A percentile compares a stretch with the other conserved stretches of the same genome.
These are phyloP conservation scores for Eurystomus gularis DNA, from an alignment of 2,113 vertebrate genomes.

Conservation along the genomic window DNA sequence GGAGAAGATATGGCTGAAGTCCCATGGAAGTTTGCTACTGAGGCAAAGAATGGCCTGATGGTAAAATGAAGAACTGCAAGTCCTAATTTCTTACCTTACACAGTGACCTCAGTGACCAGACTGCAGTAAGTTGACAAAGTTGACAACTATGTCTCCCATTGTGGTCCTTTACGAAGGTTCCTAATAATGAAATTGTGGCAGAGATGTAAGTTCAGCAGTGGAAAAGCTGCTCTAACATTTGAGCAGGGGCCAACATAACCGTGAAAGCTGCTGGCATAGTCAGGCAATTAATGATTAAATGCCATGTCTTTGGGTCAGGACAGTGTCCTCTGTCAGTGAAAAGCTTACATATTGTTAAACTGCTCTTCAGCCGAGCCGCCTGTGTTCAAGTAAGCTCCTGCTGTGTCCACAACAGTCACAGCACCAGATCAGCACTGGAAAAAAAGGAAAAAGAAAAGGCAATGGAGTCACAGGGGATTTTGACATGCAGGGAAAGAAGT, in stretches of 20 bases:
- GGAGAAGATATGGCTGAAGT: background rate
- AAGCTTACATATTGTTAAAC: background rate
- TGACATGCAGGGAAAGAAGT: background rate
- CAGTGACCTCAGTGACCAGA: background rate
- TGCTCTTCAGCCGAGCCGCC: background rate
- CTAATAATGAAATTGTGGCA: fast-evolving
- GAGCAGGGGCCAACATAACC: background rate
- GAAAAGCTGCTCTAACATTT: background rate
- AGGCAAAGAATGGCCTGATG: background rate
- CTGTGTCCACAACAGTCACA: background rate
- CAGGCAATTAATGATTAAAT: background rate
- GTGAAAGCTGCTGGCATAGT: background rate
- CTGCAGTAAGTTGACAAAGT: background rate
- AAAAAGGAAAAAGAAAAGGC: background rate
- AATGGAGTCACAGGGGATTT: background rate
- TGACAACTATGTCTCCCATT: background rate
- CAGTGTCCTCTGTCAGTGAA: background rate
- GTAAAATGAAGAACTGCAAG: background rate
- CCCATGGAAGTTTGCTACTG: background rate
- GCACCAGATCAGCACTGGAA: background rate
- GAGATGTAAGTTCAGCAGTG: background rate
- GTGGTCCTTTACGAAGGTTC: background rate
- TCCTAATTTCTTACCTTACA: background rate
- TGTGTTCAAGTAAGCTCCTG: background rate
- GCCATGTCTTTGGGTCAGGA: background rate